A percentile compares a stretch with the other conserved stretches of the same genome.
These are phyloP conservation scores for Pseudocheirus occidentalis DNA, from an alignment of 2,797 vertebrate species.

Conservation along the genomic window DNA sequence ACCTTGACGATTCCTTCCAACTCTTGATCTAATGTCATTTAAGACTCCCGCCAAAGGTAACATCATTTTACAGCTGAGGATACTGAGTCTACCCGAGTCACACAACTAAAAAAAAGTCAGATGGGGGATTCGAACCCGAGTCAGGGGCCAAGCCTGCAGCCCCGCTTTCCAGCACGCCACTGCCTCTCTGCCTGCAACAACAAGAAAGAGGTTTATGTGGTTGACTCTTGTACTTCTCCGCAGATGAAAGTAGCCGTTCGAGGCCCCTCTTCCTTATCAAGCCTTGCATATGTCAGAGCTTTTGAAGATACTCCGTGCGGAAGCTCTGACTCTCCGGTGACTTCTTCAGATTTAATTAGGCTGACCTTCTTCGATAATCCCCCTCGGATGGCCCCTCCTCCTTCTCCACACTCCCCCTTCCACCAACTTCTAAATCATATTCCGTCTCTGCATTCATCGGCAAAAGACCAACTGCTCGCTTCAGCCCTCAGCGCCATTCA, in stretches of 20 bases:
- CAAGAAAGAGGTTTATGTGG: conserved; percentile 64
- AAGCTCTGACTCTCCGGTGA: conserved; percentile 80
- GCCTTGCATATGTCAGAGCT: conserved; percentile 74
- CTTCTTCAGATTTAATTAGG: conserved; percentile 86
- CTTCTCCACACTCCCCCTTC: conserved; percentile 54
- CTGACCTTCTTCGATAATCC: conserved; percentile 81
- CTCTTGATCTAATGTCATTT: neutral
- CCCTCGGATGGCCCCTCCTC: conserved; percentile 60
- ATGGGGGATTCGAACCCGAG: neutral
- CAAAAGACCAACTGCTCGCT: conserved; percentile 81
- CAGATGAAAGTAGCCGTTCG: conserved; percentile 80
- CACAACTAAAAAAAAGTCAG: conserved; percentile 26
- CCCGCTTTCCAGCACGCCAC: neutral
- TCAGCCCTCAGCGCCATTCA: conserved; percentile 76
- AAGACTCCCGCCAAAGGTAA: neutral
- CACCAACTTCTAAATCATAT: conserved; percentile 72
- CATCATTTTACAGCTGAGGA: neutral
- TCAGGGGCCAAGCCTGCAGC: neutral
- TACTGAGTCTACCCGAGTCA: neutral
- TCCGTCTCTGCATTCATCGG: conserved; percentile 80
- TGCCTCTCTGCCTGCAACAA: conserved; percentile 41
- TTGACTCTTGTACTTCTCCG: conserved; percentile 74
- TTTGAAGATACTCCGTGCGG: conserved; percentile 81
- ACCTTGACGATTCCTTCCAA: neutral
- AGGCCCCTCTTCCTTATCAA: conserved; percentile 79